Evolutionary conservation across 2,113 vertebrate species (phyloP).

Genomic region (Psittacus erithacus): DNA sequence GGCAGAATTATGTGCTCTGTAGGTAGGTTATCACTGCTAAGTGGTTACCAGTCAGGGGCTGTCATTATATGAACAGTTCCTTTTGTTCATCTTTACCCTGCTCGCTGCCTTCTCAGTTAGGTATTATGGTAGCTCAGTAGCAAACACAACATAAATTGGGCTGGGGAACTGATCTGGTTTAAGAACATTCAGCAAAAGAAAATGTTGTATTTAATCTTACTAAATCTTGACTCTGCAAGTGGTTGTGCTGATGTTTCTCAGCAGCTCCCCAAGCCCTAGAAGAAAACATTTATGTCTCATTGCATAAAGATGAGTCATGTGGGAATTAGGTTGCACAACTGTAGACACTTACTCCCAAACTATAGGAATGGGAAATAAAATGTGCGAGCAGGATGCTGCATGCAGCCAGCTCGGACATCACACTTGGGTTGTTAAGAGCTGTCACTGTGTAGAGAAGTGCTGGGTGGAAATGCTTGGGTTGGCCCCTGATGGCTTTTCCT

Average conservation of each 20-base stretch:
- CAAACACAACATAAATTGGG: neutral
- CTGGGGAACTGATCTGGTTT: neutral
- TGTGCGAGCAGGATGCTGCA: neutral
- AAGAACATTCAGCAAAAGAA: neutral
- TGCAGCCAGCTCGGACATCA: neutral
- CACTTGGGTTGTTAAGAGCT: conserved; percentile 1
- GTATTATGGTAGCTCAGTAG: neutral
- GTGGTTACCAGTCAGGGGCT: neutral
- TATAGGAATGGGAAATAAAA: conserved; percentile 36
- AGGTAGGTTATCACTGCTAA: neutral
- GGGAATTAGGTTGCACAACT: neutral
- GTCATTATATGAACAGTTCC: neutral
- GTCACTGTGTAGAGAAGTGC: neutral
- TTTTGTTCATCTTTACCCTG: neutral
- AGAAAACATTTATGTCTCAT: neutral
- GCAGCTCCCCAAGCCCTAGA: neutral
- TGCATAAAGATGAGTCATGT: neutral
- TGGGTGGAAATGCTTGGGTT: conserved; percentile 15
- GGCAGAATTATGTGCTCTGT: neutral
- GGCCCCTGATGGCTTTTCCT: neutral
- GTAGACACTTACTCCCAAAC: neutral
- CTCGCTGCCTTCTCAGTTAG: neutral
- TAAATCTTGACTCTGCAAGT: neutral
- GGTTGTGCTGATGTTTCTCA: neutral
- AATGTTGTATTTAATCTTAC: neutral